Base-by-base conservation (phyloP, 1,140 invertebrate species). In the Oreohelix idahoensis region DNA sequence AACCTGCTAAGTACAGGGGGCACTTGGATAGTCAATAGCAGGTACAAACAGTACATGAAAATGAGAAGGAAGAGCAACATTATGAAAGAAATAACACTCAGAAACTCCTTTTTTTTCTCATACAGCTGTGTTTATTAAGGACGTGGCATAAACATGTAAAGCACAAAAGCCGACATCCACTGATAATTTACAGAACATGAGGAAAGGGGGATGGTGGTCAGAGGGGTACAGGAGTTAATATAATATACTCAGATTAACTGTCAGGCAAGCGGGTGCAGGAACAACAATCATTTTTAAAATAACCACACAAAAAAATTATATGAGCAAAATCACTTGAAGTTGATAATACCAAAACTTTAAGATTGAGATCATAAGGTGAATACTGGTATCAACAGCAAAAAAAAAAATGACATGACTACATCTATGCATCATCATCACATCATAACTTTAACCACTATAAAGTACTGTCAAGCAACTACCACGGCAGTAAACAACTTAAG, bases 101-200 rank as follows among this genome's bases (percentile, higher is more conserved):
- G n/a, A n/a, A n/a, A 58, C 10, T 58, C 10, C 51, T 26, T 23
- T 58, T 17, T 58, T 58, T 58, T 45, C 15, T 8, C 5, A 45
- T 45, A 45, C 42, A 45, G 42, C 42, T 45, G n/a, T 66, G 63
- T 66, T 66, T 66, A 66, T 66, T 66, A 1, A 66, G n/a, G 63
- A 66, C 29, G 17, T 66, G 63, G n/a, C 63, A 32, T 8, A 35
- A 66, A 66, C 63, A 32, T 66, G 11, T 10, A 66, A 66, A 66
- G 63, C 63, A 66, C 20, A 66, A 23, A 66, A 23, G n/a, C 63
- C 63, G 32, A 32, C 63, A 35, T 66, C n/a, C 63, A 66, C 17
- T 2, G 8, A 32, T 11, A 66, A 66, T 58, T 20, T 58, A 58
- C 53, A 58, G 53, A 58, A 58, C 53, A n/a, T 23, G 15, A 20